Base-by-base conservation (phyloP, 2,888 invertebrate species). In the Hyppa rectilinea region DNA sequence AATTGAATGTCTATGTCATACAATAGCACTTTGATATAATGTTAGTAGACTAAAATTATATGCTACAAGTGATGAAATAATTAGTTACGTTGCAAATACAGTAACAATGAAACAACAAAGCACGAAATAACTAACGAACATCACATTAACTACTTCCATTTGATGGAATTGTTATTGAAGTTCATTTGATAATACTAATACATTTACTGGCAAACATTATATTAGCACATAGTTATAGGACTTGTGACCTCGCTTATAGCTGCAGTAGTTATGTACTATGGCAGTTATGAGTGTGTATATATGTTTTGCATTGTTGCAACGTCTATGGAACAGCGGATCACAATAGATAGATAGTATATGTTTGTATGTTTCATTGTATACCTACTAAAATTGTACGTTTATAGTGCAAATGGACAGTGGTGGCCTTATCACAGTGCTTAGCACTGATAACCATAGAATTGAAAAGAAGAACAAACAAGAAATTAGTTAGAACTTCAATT, bases 301-400 rank as follows among this genome's bases (percentile, higher is more conserved):
- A 29, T 38, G 38, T 58, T n/a, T n/a, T 23, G 17, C 49, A 49
- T 34, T 49, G 49, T 60, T 60, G 34, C 31, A 60, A 49, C 34
- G 12, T n/a, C 23, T n/a, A 31, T 23, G 17, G 31, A 26, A 40
- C 26, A 34, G 4, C 55, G 20, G 3, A 26, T 40, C 6, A 5
- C 17, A 23, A 17, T 38, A 17, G 23, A 17, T 4, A 3, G 10
- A 26, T 23, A 23, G 2, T 36, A 36, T 36, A 31, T 20, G 4
- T n/a, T n/a, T n/a, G 4, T 55, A 23, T 31, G 17, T 4, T 58
- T 26, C 38, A 40, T 26, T 40, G 23, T 23, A 9, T 4, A 55
- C n/a, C n/a, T n/a, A n/a, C n/a, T n/a, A 45, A 20, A 45, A 45
- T 45, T 45, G 43, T n/a, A 45, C n/a, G 43, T 20, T 43, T 2